Evolutionary conservation across 2,888 invertebrate genomes (phyloP).

Genomic region (Drosophila kanekoi): DNA sequence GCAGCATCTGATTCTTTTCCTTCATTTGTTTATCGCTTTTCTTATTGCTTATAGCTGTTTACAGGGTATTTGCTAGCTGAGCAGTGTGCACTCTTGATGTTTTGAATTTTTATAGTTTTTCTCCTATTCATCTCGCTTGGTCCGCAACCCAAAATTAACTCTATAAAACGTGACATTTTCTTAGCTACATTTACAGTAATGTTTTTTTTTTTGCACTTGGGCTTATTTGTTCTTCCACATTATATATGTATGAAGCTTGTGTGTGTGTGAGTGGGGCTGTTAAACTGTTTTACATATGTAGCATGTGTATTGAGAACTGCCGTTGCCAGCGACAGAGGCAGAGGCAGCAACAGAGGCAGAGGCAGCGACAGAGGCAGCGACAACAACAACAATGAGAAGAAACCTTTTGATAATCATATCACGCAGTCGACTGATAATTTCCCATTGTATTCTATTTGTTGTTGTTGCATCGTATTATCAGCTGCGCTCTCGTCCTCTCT

Average conservation of each 20-base stretch:
- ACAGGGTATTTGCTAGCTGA: slow-evolving; percentile 5
- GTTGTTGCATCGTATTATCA: slow-evolving; percentile 64
- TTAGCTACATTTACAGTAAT: slow-evolving; percentile 30
- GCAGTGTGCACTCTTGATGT: neutral
- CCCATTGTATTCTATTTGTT: slow-evolving; percentile 66
- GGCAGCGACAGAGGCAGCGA: slow-evolving; percentile 32
- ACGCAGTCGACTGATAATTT: slow-evolving; percentile 79
- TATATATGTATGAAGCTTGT: slow-evolving; percentile 15
- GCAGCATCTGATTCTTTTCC: too few relatives aligned
- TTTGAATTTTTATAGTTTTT: neutral
- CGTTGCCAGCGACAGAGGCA: slow-evolving; percentile 52
- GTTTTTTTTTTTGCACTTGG: slow-evolving; percentile 17
- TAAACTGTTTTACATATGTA: slow-evolving; percentile 55
- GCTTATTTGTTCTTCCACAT: slow-evolving; percentile 46
- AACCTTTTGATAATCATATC: slow-evolving; percentile 81
- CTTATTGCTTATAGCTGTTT: neutral
- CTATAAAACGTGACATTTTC: slow-evolving; percentile 28
- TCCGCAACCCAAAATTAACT: neutral
- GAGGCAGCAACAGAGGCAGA: slow-evolving; percentile 9
- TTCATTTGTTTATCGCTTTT: neutral
- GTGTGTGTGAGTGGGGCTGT: slow-evolving; percentile 39
- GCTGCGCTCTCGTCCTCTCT: slow-evolving; percentile 26
- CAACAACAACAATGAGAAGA: slow-evolving; percentile 43
- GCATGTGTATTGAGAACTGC: slow-evolving; percentile 62
- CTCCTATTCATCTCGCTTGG: neutral